These are phyloP conservation scores for Drosophila ananassae DNA, from an alignment of 1,140 invertebrate genomes.

Conservation along the genomic window DNA sequence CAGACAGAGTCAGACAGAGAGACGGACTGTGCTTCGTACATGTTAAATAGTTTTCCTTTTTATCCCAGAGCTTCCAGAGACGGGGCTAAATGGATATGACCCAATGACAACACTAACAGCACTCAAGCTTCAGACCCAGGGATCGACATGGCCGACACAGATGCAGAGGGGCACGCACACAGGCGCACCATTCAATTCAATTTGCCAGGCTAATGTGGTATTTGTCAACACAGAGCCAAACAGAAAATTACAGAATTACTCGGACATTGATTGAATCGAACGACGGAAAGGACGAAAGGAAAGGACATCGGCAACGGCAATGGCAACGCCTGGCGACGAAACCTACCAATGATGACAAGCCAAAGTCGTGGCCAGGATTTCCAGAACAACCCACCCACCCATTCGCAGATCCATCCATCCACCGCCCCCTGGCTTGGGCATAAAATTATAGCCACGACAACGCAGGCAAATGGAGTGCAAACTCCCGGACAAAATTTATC, in stretches of 20 bases:
- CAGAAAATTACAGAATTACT: conserved; percentile 81
- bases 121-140: conserved; percentile 52
- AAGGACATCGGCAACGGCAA: conserved; percentile 20
- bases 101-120: conserved; percentile 34
- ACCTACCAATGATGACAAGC: conserved; percentile 47
- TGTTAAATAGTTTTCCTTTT: conserved; percentile 70
- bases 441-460: conserved; percentile 57
- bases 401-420: background rate
- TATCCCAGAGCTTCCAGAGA: conserved; percentile 15
- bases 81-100: conserved; percentile 36
- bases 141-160: conserved; percentile 29
- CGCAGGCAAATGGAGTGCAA: conserved; percentile 73
- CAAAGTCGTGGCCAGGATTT: conserved; percentile 32
- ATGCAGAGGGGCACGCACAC: conserved; percentile 25
- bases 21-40: conserved; percentile 18
- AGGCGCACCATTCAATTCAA: conserved; percentile 73
- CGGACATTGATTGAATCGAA: conserved; percentile 80
- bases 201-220: conserved; percentile 80
- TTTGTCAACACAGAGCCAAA: conserved; percentile 73
- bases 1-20: too few relatives aligned
- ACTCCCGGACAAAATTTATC: conserved; percentile 36
- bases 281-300: conserved; percentile 28
- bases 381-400: conserved; percentile 5
- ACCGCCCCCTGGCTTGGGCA: conserved; percentile 25
- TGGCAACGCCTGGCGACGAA: conserved; percentile 16